Conservation (phyloP, 1,140 invertebrate species). For the Nasonia giraulti region DNA sequence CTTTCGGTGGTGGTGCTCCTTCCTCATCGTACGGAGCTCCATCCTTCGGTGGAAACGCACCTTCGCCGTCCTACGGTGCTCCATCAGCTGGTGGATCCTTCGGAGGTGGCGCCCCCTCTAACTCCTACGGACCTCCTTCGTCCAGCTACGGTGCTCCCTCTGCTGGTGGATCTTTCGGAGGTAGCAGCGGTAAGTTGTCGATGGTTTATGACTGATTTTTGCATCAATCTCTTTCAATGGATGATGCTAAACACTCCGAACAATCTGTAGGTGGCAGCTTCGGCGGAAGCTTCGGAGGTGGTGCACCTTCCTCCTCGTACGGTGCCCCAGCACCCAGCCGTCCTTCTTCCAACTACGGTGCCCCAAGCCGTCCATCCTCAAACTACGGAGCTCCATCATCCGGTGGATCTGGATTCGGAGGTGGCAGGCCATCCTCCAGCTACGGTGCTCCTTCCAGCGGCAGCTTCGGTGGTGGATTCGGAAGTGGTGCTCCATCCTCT, state of each 20-base stretch:
- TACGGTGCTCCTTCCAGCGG: slow-evolving; percentile 66
- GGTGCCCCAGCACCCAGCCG: slow-evolving; percentile 65
- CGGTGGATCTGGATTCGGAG: slow-evolving; percentile 48
- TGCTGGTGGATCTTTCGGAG: slow-evolving; percentile 43
- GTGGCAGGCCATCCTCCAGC: slow-evolving; percentile 66
- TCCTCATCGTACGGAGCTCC: slow-evolving; percentile 48
- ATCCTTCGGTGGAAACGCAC: slow-evolving; percentile 65
- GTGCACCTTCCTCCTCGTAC: slow-evolving; percentile 59
- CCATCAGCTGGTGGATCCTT: slow-evolving; percentile 64
- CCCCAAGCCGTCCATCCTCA: slow-evolving; percentile 60
- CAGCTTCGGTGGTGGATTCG: slow-evolving; percentile 49
- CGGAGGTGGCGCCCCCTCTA: slow-evolving; percentile 61
- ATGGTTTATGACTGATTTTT: not conserved
- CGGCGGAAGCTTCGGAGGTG: slow-evolving; percentile 62
- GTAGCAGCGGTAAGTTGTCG: slow-evolving; percentile 20
- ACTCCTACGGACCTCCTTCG: slow-evolving; percentile 58
- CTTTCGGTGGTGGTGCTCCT: slow-evolving; percentile 67
- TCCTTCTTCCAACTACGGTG: slow-evolving; percentile 65
- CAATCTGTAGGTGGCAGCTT: slow-evolving; percentile 59
- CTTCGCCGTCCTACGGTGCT: slow-evolving; percentile 52
- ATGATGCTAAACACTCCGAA: not conserved
- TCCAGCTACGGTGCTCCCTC: slow-evolving; percentile 67
- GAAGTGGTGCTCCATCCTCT: slow-evolving; percentile 35
- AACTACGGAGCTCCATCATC: slow-evolving; percentile 59
- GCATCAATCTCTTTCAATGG: not conserved